Conservation (phyloP, 1,140 invertebrate genomes). For the Antheraea mylitta region DNA sequence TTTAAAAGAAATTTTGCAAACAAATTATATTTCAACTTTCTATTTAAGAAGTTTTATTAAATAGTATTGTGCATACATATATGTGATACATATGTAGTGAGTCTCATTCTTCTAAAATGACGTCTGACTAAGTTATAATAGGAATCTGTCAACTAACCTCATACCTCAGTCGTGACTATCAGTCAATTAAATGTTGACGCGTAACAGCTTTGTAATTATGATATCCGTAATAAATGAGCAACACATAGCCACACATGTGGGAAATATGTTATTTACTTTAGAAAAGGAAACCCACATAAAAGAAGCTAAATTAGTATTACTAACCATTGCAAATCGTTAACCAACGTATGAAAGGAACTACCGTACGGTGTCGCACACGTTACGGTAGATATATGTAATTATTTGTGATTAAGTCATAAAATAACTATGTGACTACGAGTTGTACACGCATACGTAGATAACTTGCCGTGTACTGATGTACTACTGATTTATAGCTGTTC, state of each 20-base stretch:
- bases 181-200: not conserved
- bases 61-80: too few relatives aligned
- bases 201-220: conserved; percentile 30
- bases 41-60: too few relatives aligned
- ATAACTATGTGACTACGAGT: conserved; percentile 10
- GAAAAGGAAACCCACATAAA: conserved; percentile 29
- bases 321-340: conserved; percentile 26
- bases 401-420: conserved; percentile 16
- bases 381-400: conserved; percentile 12
- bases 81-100: not conserved
- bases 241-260: conserved; percentile 45
- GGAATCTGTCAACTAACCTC: conserved; percentile 20
- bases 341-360: conserved; percentile 25
- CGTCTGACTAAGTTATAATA: not conserved
- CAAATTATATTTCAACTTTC: too few relatives aligned
- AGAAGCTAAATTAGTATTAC: conserved; percentile 23
- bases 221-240: conserved; percentile 23
- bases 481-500: conserved; percentile 1
- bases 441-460: not conserved
- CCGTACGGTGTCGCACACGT: conserved; percentile 14
- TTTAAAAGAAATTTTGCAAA: too few relatives aligned
- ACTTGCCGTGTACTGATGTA: not conserved
- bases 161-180: conserved; percentile 28
- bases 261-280: conserved; percentile 48
- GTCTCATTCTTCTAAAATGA: not conserved